These are phyloP conservation scores for Paedocypris micromegethes DNA, from an alignment of 2,797 vertebrate genomes.

Conservation along the genomic window DNA sequence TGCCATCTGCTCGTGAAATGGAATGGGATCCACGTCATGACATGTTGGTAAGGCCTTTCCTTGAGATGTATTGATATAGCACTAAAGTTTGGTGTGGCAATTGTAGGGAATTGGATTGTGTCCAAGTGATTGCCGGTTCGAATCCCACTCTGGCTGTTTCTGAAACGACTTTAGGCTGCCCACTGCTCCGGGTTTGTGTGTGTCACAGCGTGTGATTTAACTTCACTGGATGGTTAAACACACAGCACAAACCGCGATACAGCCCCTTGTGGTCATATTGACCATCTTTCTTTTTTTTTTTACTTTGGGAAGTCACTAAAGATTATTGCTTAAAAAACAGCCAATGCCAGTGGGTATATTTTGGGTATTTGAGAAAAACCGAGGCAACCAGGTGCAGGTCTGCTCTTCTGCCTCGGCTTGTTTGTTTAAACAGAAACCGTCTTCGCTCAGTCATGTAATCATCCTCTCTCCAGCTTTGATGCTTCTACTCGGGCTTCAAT, in stretches of 20 bases:
- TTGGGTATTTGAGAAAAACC: background rate
- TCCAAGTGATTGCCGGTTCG: no score
- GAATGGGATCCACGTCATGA: constrained; percentile 14
- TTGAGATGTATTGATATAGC: constrained; percentile 24
- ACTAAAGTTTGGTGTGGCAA: background rate
- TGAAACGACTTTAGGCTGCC: no score
- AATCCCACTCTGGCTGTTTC: no score
- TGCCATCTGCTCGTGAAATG: constrained; percentile 30
- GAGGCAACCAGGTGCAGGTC: constrained; percentile 28
- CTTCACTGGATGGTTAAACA: no score
- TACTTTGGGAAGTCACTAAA: background rate
- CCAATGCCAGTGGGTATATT: background rate
- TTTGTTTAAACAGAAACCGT: constrained; percentile 27
- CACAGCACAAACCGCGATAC: no score
- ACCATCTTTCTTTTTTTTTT: no score
- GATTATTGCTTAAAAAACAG: constrained; percentile 14
- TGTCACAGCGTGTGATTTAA: no score
- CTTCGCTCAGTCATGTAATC: constrained; percentile 30
- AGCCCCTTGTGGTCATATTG: no score
- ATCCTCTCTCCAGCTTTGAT: constrained; percentile 29
- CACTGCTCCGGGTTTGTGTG: no score
- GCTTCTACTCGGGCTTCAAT: constrained; percentile 26
- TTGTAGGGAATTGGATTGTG: background rate
- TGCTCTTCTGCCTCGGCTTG: constrained; percentile 2
- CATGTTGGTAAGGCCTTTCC: constrained; percentile 28